Evolutionary conservation across 1,140 invertebrate genomes (phyloP), one percentile per base, ranked within the genome.

Genomic region (Drosophila mauritiana): DNA sequence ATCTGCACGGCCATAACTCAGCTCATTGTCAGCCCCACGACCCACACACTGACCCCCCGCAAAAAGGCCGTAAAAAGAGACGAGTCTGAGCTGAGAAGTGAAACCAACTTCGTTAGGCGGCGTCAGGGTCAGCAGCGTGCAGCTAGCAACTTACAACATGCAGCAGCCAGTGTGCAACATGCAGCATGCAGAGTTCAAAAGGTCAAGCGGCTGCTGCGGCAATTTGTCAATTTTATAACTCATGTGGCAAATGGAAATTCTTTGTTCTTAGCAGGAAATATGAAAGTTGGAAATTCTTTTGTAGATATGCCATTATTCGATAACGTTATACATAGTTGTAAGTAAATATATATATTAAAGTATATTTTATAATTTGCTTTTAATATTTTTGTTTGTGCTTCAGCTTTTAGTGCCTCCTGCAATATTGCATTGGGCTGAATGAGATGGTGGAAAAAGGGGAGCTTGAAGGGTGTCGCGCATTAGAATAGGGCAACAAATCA

Each of bases 401-500:
- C 11, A 34, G 0, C 11, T 59, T 59, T 48, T 73, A 31, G 49
- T 54, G 51, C 53, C 31, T 22, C 7, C 36, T 31, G 15, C 40
- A 40, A 55, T 46, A 31, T 11, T 22, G 48, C 13, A 39, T 20
- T 7, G 10, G n/a, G 22, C 36, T 17, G 59, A 22, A 27, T 11
- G 39, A 12, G 34, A 20, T 34, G n/a, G 3, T 12, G 48, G 48
- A 5, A 17, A 13, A 12, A 5, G 31, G 15, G 27, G 11, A 25
- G 36, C 34, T 7, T 12, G 22, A 39, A 25, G 37, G 31, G 39
- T 62, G 62, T 65, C 74, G 31, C 64, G 54, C 77, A 80, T 85
- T 89, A 90, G 85, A 89, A 89, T 89, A 89, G 80, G 84, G 77
- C 80, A 91, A 91, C 88, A 91, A 91, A 91, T 91, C 88, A 91